A percentile compares a stretch with the other conserved stretches of the same genome.
Conservation (phyloP, 2,888 invertebrate species). For the Seladonia tumulorum region DNA sequence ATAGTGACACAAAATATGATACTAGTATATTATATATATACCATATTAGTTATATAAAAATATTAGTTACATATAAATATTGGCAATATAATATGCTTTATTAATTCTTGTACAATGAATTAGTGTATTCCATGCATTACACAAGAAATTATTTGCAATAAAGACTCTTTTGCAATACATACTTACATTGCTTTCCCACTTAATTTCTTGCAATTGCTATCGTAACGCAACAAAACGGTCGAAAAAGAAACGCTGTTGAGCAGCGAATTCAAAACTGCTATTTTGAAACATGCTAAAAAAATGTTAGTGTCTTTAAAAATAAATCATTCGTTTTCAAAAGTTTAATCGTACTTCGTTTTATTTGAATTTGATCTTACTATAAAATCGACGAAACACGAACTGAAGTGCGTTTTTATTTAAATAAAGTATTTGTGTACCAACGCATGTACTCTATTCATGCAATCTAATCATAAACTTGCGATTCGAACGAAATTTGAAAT, state of each 20-base stretch:
- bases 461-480: neutral
- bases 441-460: neutral
- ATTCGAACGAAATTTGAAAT: constrained; percentile 15
- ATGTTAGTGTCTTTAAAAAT: too few relatives aligned
- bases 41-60: constrained; percentile 27
- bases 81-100: constrained; percentile 40
- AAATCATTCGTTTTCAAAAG: too few relatives aligned
- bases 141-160: constrained; percentile 52
- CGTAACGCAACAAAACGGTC: neutral
- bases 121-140: constrained; percentile 41
- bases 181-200: neutral
- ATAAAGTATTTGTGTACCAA: too few relatives aligned
- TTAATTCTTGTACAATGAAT: constrained; percentile 43
- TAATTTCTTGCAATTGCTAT: neutral
- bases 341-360: too few relatives aligned
- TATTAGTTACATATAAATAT: constrained; percentile 1
- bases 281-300: too few relatives aligned
- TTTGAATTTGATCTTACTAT: too few relatives aligned
- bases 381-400: too few relatives aligned
- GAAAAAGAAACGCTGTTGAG: too few relatives aligned
- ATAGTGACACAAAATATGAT: constrained; percentile 18
- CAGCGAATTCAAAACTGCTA: too few relatives aligned
- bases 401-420: too few relatives aligned
- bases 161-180: constrained; percentile 45
- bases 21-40: constrained; percentile 6